A percentile compares a stretch with the other conserved stretches of the same genome.
Evolutionary conservation across 2,888 invertebrate species (phyloP).

Genomic region (Mechanitis mazaeus): DNA sequence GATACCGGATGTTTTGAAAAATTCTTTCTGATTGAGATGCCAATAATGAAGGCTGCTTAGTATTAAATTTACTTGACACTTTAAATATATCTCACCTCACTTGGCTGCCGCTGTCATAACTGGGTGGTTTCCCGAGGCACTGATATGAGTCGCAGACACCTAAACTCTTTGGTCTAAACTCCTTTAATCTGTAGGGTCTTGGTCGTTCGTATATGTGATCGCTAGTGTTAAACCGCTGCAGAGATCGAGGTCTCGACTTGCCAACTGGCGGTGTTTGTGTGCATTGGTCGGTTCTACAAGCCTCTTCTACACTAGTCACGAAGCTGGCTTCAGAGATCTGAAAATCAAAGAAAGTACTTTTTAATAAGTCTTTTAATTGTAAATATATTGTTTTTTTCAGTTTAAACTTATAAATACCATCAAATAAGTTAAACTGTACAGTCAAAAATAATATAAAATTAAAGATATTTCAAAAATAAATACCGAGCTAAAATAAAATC

Average conservation of each 20-base stretch:
- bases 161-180: conserved; percentile 54
- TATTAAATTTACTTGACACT: too few species aligned
- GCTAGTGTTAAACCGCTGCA: conserved; percentile 75
- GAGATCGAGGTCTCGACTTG: conserved; percentile 63
- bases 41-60: too few species aligned
- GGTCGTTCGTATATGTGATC: conserved; percentile 65
- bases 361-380: too few species aligned
- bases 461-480: too few species aligned
- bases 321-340: conserved; percentile 72
- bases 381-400: too few species aligned
- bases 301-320: conserved; percentile 68
- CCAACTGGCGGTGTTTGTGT: conserved; percentile 70
- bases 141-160: conserved; percentile 64
- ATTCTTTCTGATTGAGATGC: too few species aligned
- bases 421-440: too few species aligned
- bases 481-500: too few species aligned
- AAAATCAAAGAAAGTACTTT: conserved; percentile 11
- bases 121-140: conserved; percentile 58
- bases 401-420: too few species aligned
- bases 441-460: too few species aligned
- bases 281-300: conserved; percentile 61
- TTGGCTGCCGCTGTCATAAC: conserved; percentile 54
- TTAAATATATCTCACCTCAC: conserved; percentile 49
- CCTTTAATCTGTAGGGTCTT: conserved; percentile 46
- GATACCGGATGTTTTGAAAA: too few species aligned